These are phyloP conservation scores for Brachynemurus nebulosus DNA, from an alignment of 2,888 invertebrate species.

Conservation along the genomic window DNA sequence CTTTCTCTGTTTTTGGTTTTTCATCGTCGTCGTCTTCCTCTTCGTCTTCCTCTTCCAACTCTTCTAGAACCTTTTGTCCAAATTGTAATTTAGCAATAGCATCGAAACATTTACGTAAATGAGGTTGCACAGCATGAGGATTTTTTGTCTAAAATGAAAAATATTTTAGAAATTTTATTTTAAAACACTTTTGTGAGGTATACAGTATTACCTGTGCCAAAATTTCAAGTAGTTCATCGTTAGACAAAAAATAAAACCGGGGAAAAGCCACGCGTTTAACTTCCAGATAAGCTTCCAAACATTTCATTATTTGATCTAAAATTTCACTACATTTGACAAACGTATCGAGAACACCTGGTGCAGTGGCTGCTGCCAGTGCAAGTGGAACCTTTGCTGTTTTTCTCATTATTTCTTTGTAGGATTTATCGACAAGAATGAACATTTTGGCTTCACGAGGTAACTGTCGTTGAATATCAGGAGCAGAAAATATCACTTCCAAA, in stretches of 20 bases:
- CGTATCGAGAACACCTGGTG: slow-evolving; percentile 52
- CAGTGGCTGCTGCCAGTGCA: slow-evolving; percentile 67
- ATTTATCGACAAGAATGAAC: slow-evolving; percentile 75
- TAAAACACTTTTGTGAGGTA: background rate
- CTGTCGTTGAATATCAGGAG: slow-evolving; percentile 87
- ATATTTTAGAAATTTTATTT: background rate
- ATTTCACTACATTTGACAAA: slow-evolving; percentile 60
- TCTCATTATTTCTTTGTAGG: slow-evolving; percentile 80
- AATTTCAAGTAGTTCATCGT: slow-evolving; percentile 80
- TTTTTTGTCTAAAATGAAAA: slow-evolving; percentile 49
- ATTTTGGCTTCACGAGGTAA: slow-evolving; percentile 80
- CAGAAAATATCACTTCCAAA: slow-evolving; percentile 86
- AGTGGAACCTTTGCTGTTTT: slow-evolving; percentile 65
- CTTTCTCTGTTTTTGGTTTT: slow-evolving; percentile 26
- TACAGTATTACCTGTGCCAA: slow-evolving; percentile 54
- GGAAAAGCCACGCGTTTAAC: slow-evolving; percentile 80
- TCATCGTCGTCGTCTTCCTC: slow-evolving; percentile 30
- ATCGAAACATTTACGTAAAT: slow-evolving; percentile 80
- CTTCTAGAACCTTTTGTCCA: slow-evolving; percentile 42
- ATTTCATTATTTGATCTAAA: slow-evolving; percentile 79
- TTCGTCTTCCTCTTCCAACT: slow-evolving; percentile 37
- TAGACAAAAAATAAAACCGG: slow-evolving; percentile 68
- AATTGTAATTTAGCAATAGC: slow-evolving; percentile 68
- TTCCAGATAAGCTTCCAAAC: slow-evolving; percentile 78
- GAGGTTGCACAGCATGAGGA: slow-evolving; percentile 80